Percentiles rank a stretch among this genome's conserved stretches.
These are phyloP conservation scores for Vipera ursinii DNA, from an alignment of 2,797 vertebrate genomes.

Conservation along the genomic window DNA sequence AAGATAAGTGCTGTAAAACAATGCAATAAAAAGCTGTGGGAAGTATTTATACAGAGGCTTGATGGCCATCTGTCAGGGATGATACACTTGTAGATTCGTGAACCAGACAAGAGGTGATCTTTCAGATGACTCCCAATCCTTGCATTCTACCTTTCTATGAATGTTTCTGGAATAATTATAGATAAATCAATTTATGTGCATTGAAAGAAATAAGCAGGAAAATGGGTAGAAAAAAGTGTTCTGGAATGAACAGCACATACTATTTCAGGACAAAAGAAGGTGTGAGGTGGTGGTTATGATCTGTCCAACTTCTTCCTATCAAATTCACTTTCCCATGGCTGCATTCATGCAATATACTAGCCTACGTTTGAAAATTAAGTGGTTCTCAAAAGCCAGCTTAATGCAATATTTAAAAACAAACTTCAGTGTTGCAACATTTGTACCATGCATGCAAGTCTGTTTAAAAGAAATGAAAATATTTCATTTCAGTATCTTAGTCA, in stretches of 20 bases:
- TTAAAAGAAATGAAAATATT: not conserved
- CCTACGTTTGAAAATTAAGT: not conserved
- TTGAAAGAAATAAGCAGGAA: not conserved
- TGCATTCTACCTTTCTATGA: not conserved
- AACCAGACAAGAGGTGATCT: not conserved
- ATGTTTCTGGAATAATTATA: not conserved
- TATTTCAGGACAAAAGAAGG: not conserved
- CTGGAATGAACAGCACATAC: not conserved
- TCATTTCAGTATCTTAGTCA: not conserved
- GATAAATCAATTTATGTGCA: not conserved
- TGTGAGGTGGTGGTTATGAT: not conserved
- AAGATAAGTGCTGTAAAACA: not conserved
- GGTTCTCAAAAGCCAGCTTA: not conserved
- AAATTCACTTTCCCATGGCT: not conserved
- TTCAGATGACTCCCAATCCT: not conserved
- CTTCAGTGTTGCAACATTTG: not conserved
- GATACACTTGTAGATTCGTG: not conserved
- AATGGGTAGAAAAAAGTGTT: not conserved
- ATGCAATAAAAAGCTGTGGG: not conserved
- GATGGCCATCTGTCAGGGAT: not conserved
- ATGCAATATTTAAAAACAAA: not conserved
- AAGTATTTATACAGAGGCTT: not conserved
- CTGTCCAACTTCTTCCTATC: not conserved
- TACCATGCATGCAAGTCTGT: not conserved
- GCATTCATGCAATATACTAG: not conserved